Conservation (phyloP, 2,113 vertebrate species). For the Fulica atra region DNA sequence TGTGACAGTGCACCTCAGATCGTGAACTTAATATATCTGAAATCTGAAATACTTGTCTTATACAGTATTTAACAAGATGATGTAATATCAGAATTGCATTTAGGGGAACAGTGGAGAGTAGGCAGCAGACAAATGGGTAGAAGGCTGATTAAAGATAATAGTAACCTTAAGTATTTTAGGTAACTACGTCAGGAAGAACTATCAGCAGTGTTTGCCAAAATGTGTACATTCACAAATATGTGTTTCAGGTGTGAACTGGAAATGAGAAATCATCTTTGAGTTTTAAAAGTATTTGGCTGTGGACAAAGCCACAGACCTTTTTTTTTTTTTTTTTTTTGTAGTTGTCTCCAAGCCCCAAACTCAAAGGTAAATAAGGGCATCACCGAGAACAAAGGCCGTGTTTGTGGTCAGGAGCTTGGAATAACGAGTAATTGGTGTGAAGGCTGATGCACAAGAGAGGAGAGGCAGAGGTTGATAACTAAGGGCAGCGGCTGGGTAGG, state of each 20-base stretch:
- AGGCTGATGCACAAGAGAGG: not conserved
- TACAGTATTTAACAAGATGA: not conserved
- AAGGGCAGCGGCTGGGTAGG: not conserved
- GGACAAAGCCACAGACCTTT: not conserved
- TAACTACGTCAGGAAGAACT: not conserved
- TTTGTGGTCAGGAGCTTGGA: not conserved
- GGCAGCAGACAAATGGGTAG: not conserved
- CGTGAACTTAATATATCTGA: not conserved
- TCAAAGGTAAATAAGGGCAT: not conserved
- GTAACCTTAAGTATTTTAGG: not conserved
- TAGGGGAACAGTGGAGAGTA: not conserved
- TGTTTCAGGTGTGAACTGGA: not conserved
- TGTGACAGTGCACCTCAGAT: not conserved
- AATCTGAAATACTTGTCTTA: not conserved
- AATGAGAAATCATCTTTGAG: not conserved
- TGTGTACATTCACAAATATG: not conserved
- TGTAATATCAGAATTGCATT: not conserved
- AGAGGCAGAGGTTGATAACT: not conserved
- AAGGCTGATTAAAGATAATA: not conserved
- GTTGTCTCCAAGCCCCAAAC: not conserved
- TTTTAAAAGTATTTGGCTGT: not conserved
- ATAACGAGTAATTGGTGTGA: not conserved
- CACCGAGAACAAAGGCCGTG: not conserved
- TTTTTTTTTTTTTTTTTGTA: not conserved
- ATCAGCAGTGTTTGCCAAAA: not conserved